Evolutionary conservation across 2,113 vertebrate species (phyloP).

Genomic region (Malurus elegans): DNA sequence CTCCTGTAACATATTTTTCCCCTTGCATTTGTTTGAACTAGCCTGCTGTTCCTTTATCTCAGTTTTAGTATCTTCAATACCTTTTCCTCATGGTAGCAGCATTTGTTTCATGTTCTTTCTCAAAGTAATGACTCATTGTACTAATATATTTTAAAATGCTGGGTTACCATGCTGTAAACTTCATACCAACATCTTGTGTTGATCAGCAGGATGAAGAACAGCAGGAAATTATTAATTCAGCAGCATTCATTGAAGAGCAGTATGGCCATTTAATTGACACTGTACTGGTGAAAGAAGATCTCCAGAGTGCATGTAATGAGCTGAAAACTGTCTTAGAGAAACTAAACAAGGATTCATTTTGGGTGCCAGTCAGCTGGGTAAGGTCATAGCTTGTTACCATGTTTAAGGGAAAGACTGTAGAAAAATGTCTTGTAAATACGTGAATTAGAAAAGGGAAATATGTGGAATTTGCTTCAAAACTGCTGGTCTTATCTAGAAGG

Average conservation of each 20-base stretch:
- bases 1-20: not conserved
- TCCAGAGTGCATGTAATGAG: constrained; percentile 78
- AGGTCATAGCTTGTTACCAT: constrained; percentile 65
- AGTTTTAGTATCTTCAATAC: not conserved
- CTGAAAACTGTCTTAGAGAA: constrained; percentile 81
- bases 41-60: not conserved
- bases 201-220: constrained; percentile 84
- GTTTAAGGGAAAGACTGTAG: not conserved
- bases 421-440: constrained; percentile 23
- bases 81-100: not conserved
- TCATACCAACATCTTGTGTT: not conserved
- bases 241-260: constrained; percentile 82
- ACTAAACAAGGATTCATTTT: constrained; percentile 81
- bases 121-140: not conserved
- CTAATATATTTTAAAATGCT: not conserved
- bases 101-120: not conserved
- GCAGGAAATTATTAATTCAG: constrained; percentile 84
- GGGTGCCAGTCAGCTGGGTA: constrained; percentile 89
- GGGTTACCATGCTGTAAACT: not conserved
- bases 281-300: constrained; percentile 84
- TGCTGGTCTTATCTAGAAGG: not conserved
- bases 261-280: constrained; percentile 88
- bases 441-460: not conserved
- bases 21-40: not conserved
- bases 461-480: not conserved